A percentile compares a stretch with the other conserved stretches of the same genome.
phyloP scores from a whole-genome alignment of 2,888 invertebrate genomes.

The Tortricodes alternella region DNA sequence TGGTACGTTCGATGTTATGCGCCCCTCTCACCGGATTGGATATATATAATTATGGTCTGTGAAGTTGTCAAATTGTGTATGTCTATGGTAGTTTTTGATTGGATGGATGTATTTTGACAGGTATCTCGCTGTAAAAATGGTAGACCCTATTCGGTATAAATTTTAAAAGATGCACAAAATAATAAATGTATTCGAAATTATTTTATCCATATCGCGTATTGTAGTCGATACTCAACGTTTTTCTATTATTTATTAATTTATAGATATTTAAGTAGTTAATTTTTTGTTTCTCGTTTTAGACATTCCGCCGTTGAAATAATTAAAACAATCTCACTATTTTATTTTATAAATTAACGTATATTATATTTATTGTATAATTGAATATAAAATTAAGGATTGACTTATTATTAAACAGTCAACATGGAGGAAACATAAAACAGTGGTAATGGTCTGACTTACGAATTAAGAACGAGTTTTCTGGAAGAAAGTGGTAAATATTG shows the following conservation, averaged over 20 bases:
- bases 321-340: constrained; percentile 28
- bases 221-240: constrained; percentile 20
- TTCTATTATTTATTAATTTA: constrained; percentile 28
- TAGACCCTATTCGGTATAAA: no score
- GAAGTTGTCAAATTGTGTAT: no score
- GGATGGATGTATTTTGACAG: no score
- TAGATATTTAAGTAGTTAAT: constrained; percentile 27
- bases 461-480: no score
- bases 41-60: no score
- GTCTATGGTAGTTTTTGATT: no score
- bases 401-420: not conserved
- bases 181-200: not conserved
- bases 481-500: no score
- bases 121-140: no score
- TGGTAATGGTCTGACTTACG: no score
- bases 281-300: constrained; percentile 19
- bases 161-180: not conserved
- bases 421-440: not conserved
- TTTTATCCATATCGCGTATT: constrained; percentile 1
- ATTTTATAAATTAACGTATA: constrained; percentile 12
- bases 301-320: constrained; percentile 21
- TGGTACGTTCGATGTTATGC: no score
- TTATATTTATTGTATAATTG: not conserved
- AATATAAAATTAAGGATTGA: not conserved
- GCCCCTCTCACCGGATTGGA: no score